Percentiles rank a stretch among this genome's conserved stretches.
Evolutionary conservation across 1,140 invertebrate genomes (phyloP).

Genomic region (Heliconius nattereri): DNA sequence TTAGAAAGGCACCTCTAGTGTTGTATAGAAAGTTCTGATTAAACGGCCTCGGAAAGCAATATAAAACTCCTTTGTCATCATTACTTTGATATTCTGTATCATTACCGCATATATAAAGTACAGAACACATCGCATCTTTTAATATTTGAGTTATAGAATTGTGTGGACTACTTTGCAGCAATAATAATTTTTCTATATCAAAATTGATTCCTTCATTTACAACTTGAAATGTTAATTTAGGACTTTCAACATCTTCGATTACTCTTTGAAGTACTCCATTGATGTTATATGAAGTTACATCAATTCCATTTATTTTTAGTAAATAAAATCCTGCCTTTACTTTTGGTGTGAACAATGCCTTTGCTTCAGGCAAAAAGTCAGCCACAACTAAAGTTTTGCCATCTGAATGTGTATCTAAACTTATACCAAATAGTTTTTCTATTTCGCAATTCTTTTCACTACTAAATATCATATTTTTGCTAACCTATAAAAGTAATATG

Average conservation of each 20-base stretch:
- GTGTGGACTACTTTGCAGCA: slow-evolving; percentile 76
- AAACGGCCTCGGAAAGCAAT: slow-evolving; percentile 84
- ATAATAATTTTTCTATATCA: slow-evolving; percentile 68
- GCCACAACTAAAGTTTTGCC: slow-evolving; percentile 85
- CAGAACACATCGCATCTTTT: slow-evolving; percentile 82
- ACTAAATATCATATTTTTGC: slow-evolving; percentile 70
- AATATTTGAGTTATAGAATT: slow-evolving; percentile 80
- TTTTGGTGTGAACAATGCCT: slow-evolving; percentile 83
- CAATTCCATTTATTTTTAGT: slow-evolving; percentile 83
- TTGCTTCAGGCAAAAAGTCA: slow-evolving; percentile 85
- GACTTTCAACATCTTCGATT: slow-evolving; percentile 71
- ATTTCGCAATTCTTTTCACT: slow-evolving; percentile 76
- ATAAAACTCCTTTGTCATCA: slow-evolving; percentile 85
- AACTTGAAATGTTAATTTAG: slow-evolving; percentile 66
- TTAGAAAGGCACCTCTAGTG: slow-evolving; percentile 85
- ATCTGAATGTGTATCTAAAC: slow-evolving; percentile 83
- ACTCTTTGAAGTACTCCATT: slow-evolving; percentile 83
- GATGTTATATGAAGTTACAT: slow-evolving; percentile 82
- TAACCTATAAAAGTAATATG: slow-evolving; percentile 57
- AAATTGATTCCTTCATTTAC: slow-evolving; percentile 52
- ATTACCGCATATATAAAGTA: slow-evolving; percentile 84
- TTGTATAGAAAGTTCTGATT: slow-evolving; percentile 83
- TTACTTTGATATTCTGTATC: slow-evolving; percentile 83
- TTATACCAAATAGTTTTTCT: slow-evolving; percentile 85
- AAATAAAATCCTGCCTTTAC: slow-evolving; percentile 87